Base-by-base conservation (phyloP, 2,888 invertebrate genomes). In the Peribatodes rhomboidaria region DNA sequence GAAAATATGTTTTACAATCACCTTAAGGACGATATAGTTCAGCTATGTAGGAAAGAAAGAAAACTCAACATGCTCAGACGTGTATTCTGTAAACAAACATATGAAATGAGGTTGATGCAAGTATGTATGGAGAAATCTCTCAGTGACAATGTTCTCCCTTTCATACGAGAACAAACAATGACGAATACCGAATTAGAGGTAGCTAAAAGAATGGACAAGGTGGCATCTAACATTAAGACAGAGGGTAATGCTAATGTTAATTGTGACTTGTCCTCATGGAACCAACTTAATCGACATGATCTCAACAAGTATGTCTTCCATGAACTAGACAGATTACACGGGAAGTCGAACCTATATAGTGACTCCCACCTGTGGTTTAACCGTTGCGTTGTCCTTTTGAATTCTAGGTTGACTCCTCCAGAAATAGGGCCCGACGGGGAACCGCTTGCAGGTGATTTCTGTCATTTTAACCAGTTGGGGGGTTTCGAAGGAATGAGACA, bases 401-500 rank as follows among this genome's bases (percentile, higher is more conserved):
- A 49, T 14, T 57, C 57, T 0, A n/a, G 47, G 11, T 39, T 57
- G 14, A 57, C 57, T 0, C 57, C 47, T 16, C 57, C 57, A 1
- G 27, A 57, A 20, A 57, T 57, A 0, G 47, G 57, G 6, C 20
- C 9, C 9, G 3, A 56, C 20, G 56, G 46, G 2, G 46, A 56
- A 20, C 56, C 35, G 0, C 9, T 46, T 0, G 56, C 18, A 2
- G 56, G 56, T 0, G 44, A 55, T 18, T 55, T 33, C 8, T 56
- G 46, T 8, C 56, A 56, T 13, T 56, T 46, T 33, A 16, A 46
- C 8, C 53, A 42, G 8, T n/a, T 37, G 16, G 54, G 42, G 1
- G 56, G 56, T 0, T 56, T 56, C 22, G 56, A 56, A n/a, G 44
- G 59, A 27, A 59, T 59, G 59, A 52, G 59, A 33, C 59, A 59